A percentile compares a stretch with the other conserved stretches of the same genome.
Evolutionary conservation across 2,888 invertebrate genomes (phyloP).

Genomic region (Drosophila yooni): DNA sequence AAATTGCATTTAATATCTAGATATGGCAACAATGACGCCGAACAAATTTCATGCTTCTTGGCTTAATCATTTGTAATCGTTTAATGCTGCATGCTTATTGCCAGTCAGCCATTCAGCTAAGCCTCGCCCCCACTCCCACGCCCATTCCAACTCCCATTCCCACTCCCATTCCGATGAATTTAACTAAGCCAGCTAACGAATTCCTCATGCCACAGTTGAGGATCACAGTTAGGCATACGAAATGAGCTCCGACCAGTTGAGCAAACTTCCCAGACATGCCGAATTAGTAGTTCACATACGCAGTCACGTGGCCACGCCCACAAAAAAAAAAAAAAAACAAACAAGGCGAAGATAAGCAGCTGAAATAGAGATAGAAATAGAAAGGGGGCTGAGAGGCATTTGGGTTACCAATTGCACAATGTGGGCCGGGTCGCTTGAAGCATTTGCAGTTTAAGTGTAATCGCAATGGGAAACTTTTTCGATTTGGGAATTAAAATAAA

Average conservation of each 20-base stretch:
- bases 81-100: constrained; percentile 61
- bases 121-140: constrained; percentile 15
- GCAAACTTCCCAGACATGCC: constrained; percentile 64
- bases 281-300: constrained; percentile 68
- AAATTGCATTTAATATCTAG: constrained; percentile 56
- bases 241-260: constrained; percentile 42
- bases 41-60: constrained; percentile 62
- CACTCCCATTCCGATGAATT: neutral
- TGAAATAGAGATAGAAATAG: neutral
- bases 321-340: neutral
- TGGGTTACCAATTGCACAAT: constrained; percentile 5
- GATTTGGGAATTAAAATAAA: constrained; percentile 81
- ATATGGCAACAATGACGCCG: constrained; percentile 15
- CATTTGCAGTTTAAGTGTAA: constrained; percentile 77
- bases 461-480: constrained; percentile 75
- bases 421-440: constrained; percentile 48
- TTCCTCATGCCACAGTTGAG: constrained; percentile 17
- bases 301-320: constrained; percentile 40
- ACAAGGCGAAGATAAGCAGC: neutral
- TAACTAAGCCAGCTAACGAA: constrained; percentile 8
- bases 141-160: too few species aligned
- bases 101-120: constrained; percentile 26
- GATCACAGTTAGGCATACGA: constrained; percentile 49
- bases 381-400: constrained; percentile 1
- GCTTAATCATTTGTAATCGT: constrained; percentile 77